Evolutionary conservation across 2,888 invertebrate species (phyloP), one percentile per base, ranked within the genome.

Genomic region (Philaethria dido): DNA sequence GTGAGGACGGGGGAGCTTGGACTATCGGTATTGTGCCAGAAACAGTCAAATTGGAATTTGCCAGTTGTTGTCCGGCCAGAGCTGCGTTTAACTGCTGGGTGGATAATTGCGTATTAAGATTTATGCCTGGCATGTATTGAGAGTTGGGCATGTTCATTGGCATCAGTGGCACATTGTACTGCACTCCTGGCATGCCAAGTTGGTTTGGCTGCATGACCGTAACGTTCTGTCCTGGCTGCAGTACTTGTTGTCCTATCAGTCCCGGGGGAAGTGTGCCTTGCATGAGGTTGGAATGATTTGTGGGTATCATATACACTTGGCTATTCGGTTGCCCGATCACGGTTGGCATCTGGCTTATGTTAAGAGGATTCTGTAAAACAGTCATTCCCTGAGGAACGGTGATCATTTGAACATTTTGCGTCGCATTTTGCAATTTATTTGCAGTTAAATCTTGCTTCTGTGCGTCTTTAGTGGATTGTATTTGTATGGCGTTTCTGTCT

Each of bases 181-280:
- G 92, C 0, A 92, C 87, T 0, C 89, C 89, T 0, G 83, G 87
- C 73, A 91, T 80, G n/a, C 86, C 85, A 2, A 92, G 72, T 66
- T 92, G 92, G 59, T 91, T 92, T 0, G 89, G 90, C 70, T 91
- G 92, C 88, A 92, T 90, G 2, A 92, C 90, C 0, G 92, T 90
- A 0, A 92, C 88, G 59, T 92, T 92, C 66, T 92, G 92, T 0
- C 91, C 91, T 0, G 85, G 81, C 36, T 89, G 89, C 0, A 92
- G 68, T 44, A 92, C 80, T 74, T 92, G 91, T 63, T 91, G 92
- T 0, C 88, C 81, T 6, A 89, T 76, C 16, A 92, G 33, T 0
- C 89, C 89, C 8, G 83, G 84, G 0, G 85, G 87, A 25, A 92
- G 62, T 0, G 80, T 82, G 0, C 84, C 78, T 72, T 91, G 91